Evolutionary conservation across 2,113 vertebrate genomes (phyloP), one percentile per base, ranked within the genome.

Genomic region (Paramormyrops kingsleyae): DNA sequence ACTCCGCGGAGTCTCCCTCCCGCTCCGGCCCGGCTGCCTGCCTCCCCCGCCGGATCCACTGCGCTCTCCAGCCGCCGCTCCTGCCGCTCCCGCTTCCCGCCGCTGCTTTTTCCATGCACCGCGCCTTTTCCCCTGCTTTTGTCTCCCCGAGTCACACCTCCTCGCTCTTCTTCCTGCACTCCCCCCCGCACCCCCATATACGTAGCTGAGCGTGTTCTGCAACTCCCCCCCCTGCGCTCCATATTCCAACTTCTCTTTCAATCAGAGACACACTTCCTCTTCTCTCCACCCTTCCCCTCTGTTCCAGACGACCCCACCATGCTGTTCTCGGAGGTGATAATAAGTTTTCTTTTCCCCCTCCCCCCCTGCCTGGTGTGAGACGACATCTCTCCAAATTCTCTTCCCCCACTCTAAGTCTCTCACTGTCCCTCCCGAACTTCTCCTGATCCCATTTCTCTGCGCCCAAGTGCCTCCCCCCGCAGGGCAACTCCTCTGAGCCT

Each of bases 191-290:
- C 53, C 21, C 53, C 56, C 56, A 59, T n/a, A 91, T 91, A 92
- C 89, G 56, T 24, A 91, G 88, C 89, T 0, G n/a, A 15, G 27
- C 1, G 4, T 35, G n/a, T 74, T 95, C 95, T 94, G 94, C 94
- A 92, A 89, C 66, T 1, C 52, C 2, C 47, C 52, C 56, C 19
- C 56, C 56, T 24, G 21, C 56, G 21, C 56, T n/a, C 62, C 89
- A 93, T 93, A 92, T 91, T 94, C 94, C 92, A 95, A 95, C 94
- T 94, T 94, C 93, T 80, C 80, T 87, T 53, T 87, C 85, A 19
- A 39, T 87, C 83, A 84, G 49, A 87, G 85, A 83, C 70, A 19
- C 24, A 70, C 15, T 62, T 49, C 62, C 42, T 15, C 2, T 21
- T 80, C 49, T 83, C 66, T 35, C 70, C 52, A 85, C 88, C 27